Conservation (phyloP, 2,888 invertebrate genomes). For the Pocota personata region DNA sequence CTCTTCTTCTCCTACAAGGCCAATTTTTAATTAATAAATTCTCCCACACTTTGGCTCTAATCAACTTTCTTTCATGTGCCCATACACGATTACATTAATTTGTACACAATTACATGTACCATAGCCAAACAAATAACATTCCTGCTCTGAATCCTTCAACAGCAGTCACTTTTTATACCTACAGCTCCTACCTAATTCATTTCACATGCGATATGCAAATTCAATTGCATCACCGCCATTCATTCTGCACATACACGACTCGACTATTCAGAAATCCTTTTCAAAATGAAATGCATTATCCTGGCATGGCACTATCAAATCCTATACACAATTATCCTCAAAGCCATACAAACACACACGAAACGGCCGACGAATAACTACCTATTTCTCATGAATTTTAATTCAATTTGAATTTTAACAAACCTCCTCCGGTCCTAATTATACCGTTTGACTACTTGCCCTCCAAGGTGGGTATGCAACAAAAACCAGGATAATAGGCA, state of each 20-base stretch:
- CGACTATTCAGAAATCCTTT: constrained; percentile 41
- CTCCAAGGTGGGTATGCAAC: constrained; percentile 7
- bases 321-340: constrained; percentile 27
- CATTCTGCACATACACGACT: not conserved
- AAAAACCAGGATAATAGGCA: constrained; percentile 5
- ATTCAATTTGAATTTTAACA: constrained; percentile 32
- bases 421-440: constrained; percentile 44
- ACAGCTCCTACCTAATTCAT: constrained; percentile 24
- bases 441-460: constrained; percentile 39
- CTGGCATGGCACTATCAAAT: constrained; percentile 46
- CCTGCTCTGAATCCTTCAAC: not conserved
- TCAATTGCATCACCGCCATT: constrained; percentile 15
- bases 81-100: constrained; percentile 40
- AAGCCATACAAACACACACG: not conserved
- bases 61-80: constrained; percentile 13
- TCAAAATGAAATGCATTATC: constrained; percentile 48
- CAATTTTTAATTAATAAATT: too few relatives aligned
- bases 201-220: constrained; percentile 61
- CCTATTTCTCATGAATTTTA: constrained; percentile 22
- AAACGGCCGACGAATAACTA: not conserved
- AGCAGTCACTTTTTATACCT: not conserved
- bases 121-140: constrained; percentile 11
- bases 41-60: not conserved
- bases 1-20: too few relatives aligned
- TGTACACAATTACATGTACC: not conserved